phyloP scores from a whole-genome alignment of 2,797 vertebrate genomes.

The Pipistrellus pygmaeus region DNA sequence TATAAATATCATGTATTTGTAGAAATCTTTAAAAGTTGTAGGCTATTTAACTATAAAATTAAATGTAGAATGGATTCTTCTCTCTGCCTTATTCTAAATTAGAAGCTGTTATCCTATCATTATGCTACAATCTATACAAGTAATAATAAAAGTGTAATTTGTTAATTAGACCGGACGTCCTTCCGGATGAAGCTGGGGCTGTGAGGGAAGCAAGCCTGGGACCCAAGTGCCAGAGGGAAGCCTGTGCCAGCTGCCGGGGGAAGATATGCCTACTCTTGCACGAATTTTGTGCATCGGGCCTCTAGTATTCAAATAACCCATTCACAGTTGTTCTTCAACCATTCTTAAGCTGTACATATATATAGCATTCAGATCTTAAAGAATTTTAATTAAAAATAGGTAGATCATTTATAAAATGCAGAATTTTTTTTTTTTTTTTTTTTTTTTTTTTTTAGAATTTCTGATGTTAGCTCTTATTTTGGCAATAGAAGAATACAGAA shows the following conservation, averaged over 20 bases:
- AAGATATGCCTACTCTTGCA: no score
- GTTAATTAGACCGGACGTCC: no score
- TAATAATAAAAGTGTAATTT: no score
- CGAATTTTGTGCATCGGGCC: no score
- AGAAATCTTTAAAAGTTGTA: background rate
- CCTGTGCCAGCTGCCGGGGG: no score
- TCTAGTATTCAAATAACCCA: background rate
- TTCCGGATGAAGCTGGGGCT: no score
- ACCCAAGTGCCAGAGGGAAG: no score
- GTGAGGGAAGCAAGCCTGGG: no score
- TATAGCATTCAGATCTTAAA: background rate
- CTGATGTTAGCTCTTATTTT: conserved; percentile 24
- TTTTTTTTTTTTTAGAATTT: background rate
- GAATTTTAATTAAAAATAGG: conserved; percentile 1
- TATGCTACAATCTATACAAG: background rate
- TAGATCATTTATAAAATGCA: background rate
- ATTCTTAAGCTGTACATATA: background rate
- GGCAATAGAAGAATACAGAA: background rate
- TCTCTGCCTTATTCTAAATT: conserved; percentile 12
- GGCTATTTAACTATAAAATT: conserved; percentile 42
- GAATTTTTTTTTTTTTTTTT: background rate
- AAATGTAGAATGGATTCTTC: background rate
- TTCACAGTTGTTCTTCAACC: background rate
- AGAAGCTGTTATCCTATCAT: background rate
- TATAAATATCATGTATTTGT: background rate